Evolutionary conservation across 2,888 invertebrate genomes (phyloP).

Genomic region (Monopis laevigella): DNA sequence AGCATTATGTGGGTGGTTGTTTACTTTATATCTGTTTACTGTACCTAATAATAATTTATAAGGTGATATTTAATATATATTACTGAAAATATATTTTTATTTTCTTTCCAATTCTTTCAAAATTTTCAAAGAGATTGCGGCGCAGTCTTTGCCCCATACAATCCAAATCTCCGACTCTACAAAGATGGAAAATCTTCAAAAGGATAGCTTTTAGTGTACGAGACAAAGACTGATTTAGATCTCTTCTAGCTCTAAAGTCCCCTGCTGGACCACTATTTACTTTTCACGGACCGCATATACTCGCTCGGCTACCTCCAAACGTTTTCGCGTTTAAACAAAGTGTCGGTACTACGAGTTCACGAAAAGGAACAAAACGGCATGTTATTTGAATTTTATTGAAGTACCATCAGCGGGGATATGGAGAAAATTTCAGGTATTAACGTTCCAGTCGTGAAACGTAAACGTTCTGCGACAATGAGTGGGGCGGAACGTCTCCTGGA

Average conservation of each 20-base stretch:
- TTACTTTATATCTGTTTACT: no score
- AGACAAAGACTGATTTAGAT: conserved; percentile 63
- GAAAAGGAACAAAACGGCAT: conserved; percentile 10
- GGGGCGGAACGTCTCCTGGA: conserved; percentile 35
- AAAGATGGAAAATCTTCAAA: conserved; percentile 61
- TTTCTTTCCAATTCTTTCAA: conserved; percentile 8
- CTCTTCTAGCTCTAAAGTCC: conserved; percentile 38
- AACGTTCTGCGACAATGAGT: conserved; percentile 31
- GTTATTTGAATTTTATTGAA: conserved; percentile 20
- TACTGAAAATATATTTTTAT: neutral
- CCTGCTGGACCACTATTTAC: conserved; percentile 55
- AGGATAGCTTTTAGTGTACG: conserved; percentile 53
- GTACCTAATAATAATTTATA: no score
- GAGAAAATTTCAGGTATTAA: conserved; percentile 33
- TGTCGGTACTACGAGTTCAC: conserved; percentile 1
- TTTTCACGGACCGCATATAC: conserved; percentile 42
- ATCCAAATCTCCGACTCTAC: conserved; percentile 35
- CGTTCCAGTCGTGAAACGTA: conserved; percentile 31
- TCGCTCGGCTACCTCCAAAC: conserved; percentile 25
- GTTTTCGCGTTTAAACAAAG: conserved; percentile 23
- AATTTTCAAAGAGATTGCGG: conserved; percentile 7
- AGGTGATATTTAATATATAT: no score
- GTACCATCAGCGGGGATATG: conserved; percentile 21
- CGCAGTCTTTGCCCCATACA: conserved; percentile 29
- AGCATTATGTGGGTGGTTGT: no score